Evolutionary conservation across 2,888 invertebrate species (phyloP).

Genomic region (Agrotis puta): DNA sequence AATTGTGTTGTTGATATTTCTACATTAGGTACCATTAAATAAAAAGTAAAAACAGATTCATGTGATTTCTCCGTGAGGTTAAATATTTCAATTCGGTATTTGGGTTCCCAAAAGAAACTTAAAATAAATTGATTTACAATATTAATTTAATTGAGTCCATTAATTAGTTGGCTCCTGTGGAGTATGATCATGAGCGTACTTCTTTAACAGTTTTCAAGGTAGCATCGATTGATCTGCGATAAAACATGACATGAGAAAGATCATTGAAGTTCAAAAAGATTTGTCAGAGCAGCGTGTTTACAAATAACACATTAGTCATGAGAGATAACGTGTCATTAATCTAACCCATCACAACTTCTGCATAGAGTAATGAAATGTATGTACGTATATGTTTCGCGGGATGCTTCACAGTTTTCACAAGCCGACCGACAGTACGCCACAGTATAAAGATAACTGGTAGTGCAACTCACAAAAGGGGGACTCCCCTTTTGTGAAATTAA

Average conservation of each 20-base stretch:
- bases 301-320: constrained; percentile 56
- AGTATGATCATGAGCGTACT: constrained; percentile 35
- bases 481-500: background rate
- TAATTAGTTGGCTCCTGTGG: constrained; percentile 33
- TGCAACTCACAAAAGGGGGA: no score
- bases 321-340: constrained; percentile 65
- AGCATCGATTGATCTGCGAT: constrained; percentile 46
- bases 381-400: constrained; percentile 66
- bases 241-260: constrained; percentile 43
- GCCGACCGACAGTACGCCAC: background rate
- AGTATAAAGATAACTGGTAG: background rate
- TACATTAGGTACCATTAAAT: constrained; percentile 27
- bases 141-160: constrained; percentile 49
- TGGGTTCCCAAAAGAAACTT: constrained; percentile 34
- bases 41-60: constrained; percentile 55
- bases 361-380: constrained; percentile 70
- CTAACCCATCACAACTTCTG: constrained; percentile 69
- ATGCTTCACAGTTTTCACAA: constrained; percentile 72
- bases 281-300: constrained; percentile 53
- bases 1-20: constrained; percentile 45
- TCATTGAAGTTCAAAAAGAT: constrained; percentile 53
- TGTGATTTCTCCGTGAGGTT: constrained; percentile 18
- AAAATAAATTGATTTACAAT: constrained; percentile 37
- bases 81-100: constrained; percentile 26
- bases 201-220: constrained; percentile 23